Evolutionary conservation across 2,797 vertebrate genomes (phyloP).

Genomic region (Chrysolophus pictus): DNA sequence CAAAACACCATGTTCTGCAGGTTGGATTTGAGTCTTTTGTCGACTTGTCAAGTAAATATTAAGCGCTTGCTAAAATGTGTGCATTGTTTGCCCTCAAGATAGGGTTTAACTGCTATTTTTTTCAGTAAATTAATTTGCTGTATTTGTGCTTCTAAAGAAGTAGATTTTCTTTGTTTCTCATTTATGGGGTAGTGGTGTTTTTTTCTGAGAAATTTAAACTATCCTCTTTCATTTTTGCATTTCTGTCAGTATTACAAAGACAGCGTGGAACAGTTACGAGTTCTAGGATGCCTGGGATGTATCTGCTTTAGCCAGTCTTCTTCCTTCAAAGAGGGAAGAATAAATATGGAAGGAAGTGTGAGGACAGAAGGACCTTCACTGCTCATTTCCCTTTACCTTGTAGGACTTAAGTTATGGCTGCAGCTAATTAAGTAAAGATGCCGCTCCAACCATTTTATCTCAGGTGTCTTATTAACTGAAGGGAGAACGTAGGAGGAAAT

Average conservation of each 20-base stretch:
- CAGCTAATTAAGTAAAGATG: neutral
- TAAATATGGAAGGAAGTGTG: neutral
- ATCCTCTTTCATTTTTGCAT: neutral
- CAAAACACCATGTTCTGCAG: neutral
- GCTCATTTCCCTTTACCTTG: neutral
- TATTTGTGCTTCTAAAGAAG: neutral
- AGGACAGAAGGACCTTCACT: neutral
- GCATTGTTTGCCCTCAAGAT: neutral
- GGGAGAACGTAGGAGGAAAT: neutral
- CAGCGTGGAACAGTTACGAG: neutral
- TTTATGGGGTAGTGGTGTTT: neutral
- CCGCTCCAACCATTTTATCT: neutral
- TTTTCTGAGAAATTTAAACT: neutral
- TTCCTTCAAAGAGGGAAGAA: neutral
- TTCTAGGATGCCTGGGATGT: neutral
- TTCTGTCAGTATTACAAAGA: neutral
- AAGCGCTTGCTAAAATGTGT: neutral
- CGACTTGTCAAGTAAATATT: neutral
- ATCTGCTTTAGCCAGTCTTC: neutral
- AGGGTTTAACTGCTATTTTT: neutral
- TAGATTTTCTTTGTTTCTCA: neutral
- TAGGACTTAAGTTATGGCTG: neutral
- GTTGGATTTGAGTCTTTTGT: neutral
- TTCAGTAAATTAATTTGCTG: neutral
- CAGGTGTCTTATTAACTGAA: neutral